These are phyloP conservation scores for Glossosoma conforme DNA, from an alignment of 1,140 invertebrate species.

Conservation along the genomic window DNA sequence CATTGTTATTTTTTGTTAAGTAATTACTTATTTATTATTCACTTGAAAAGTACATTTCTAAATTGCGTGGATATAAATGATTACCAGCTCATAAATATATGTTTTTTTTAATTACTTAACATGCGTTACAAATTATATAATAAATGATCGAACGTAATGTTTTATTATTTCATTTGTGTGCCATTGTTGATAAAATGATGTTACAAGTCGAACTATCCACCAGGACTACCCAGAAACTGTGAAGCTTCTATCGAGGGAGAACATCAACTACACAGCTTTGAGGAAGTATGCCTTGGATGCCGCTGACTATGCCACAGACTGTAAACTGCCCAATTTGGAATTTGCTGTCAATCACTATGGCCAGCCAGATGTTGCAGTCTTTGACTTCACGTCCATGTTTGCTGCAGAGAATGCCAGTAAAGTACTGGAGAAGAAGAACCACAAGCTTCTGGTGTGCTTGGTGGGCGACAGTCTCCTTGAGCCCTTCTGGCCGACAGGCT, in stretches of 20 bases:
- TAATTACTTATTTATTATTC: too few species aligned
- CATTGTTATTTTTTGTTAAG: too few species aligned
- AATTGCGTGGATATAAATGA: too few species aligned
- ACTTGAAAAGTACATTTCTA: too few species aligned
- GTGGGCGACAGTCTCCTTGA: constrained; percentile 96
- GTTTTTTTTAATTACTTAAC: too few species aligned
- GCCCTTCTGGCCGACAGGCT: constrained; percentile 98
- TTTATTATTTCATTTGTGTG: too few species aligned
- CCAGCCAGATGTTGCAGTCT: constrained; percentile 97
- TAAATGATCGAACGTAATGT: too few species aligned
- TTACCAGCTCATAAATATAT: too few species aligned
- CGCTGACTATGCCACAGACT: constrained; percentile 92
- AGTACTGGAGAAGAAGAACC: constrained; percentile 64
- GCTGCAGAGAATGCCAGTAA: constrained; percentile 81
- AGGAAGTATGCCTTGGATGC: constrained; percentile 93
- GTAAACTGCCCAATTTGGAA: constrained; percentile 82
- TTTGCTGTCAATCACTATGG: constrained; percentile 98
- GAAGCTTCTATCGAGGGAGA: constrained; percentile 77
- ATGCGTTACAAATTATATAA: too few species aligned
- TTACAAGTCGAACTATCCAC: too few species aligned
- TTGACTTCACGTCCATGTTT: constrained; percentile 99
- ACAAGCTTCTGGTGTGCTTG: constrained; percentile 78
- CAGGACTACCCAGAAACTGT: constrained; percentile 89
- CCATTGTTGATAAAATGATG: too few species aligned
- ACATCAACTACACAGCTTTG: constrained; percentile 85